These are phyloP conservation scores for Xerus inauris DNA, from an alignment of 2,113 vertebrate genomes.

Conservation along the genomic window DNA sequence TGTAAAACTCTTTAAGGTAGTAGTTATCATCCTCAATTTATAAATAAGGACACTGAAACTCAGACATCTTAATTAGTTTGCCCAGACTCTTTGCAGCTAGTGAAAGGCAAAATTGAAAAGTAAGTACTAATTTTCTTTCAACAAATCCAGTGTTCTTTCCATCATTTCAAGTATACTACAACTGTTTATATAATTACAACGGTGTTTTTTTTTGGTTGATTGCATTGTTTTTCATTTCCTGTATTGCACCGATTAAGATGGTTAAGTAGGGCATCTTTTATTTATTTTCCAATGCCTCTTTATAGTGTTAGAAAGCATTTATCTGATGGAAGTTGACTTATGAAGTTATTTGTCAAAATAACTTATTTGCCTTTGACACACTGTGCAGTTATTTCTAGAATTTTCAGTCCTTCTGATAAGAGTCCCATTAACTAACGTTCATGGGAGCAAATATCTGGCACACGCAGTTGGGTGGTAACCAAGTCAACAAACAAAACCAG, in stretches of 20 bases:
- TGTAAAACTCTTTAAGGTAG: neutral
- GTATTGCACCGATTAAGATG: neutral
- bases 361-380: neutral
- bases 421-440: neutral
- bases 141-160: neutral
- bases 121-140: neutral
- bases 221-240: neutral
- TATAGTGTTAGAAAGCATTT: neutral
- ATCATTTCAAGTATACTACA: neutral
- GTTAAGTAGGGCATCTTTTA: neutral
- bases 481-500: neutral
- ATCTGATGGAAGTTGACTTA: neutral
- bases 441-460: neutral
- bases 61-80: neutral
- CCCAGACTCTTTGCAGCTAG: neutral
- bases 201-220: neutral
- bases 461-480: neutral
- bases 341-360: neutral
- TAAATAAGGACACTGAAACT: neutral
- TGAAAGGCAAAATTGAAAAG: neutral
- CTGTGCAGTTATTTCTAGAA: slow-evolving; percentile 17
- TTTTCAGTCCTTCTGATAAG: neutral
- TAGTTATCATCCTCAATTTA: neutral
- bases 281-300: neutral
- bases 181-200: neutral